Percentiles rank a stretch among this genome's conserved stretches.
Evolutionary conservation across 2,797 vertebrate genomes (phyloP).

Genomic region (Sparidentex hasta): DNA sequence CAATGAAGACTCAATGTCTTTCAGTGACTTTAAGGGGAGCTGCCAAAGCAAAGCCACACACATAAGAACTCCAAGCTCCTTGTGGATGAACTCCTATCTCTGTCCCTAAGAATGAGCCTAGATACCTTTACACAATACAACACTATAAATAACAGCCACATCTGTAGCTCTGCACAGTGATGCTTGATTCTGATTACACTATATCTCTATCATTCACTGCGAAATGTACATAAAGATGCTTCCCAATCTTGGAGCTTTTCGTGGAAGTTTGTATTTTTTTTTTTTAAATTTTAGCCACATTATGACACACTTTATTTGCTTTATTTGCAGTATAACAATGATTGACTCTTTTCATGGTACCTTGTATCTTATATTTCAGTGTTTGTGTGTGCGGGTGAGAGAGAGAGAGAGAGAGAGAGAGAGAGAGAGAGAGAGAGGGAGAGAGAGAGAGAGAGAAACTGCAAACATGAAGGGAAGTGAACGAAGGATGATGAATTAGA

Average conservation of each 20-base stretch:
- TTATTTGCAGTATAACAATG: background rate
- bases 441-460: background rate
- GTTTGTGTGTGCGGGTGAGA: background rate
- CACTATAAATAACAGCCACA: too few species aligned
- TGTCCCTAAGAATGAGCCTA: too few species aligned
- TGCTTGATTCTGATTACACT: background rate
- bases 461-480: constrained; percentile 23
- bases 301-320: background rate
- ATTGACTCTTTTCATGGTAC: too few species aligned
- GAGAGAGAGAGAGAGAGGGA: background rate
- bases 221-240: background rate
- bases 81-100: too few species aligned
- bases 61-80: background rate
- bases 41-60: background rate
- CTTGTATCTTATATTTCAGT: background rate
- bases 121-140: too few species aligned
- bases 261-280: background rate
- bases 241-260: background rate
- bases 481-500: constrained; percentile 72
- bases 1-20: background rate
- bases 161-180: background rate
- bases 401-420: background rate
- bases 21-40: background rate
- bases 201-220: background rate
- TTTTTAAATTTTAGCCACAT: too few species aligned